phyloP scores from a whole-genome alignment of 92 coral and sea anemone genomes.

The Porites cylindrica region DNA sequence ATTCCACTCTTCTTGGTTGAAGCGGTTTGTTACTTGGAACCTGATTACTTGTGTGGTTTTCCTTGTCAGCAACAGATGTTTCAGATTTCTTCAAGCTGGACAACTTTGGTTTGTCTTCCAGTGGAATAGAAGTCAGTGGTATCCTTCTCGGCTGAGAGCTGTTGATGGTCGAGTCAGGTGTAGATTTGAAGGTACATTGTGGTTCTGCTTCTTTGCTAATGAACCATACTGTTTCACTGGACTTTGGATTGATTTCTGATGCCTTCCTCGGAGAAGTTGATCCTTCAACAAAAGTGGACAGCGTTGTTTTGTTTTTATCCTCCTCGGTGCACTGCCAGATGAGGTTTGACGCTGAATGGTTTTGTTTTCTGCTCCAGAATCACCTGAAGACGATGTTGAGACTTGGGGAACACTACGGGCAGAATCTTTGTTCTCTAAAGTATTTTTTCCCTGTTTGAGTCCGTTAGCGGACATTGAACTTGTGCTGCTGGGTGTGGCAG shows the following conservation, averaged over 20 bases:
- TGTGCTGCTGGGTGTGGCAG: neutral
- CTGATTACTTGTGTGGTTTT: conserved; percentile 15
- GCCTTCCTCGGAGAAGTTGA: neutral
- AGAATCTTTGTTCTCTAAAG: neutral
- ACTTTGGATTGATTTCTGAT: neutral
- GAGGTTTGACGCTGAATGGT: neutral
- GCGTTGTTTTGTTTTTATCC: conserved; percentile 35
- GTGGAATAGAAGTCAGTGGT: conserved; percentile 16
- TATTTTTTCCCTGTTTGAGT: neutral
- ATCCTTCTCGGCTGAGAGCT: conserved; percentile 5
- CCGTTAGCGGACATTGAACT: neutral
- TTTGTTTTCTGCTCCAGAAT: neutral
- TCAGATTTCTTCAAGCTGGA: neutral
- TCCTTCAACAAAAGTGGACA: conserved; percentile 13
- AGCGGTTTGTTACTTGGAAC: neutral
- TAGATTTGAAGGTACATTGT: neutral
- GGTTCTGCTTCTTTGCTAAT: neutral
- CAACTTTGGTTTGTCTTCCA: neutral
- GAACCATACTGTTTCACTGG: neutral
- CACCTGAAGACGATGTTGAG: neutral
- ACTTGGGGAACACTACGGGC: neutral
- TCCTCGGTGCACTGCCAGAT: conserved; percentile 26
- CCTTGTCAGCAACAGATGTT: conserved; percentile 19
- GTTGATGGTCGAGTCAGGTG: neutral
- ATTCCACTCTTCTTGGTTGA: conserved; percentile 39